Evolutionary conservation across 2,113 vertebrate genomes (phyloP), one percentile per base, ranked within the genome.

Genomic region (Coregonus clupeaformis): DNA sequence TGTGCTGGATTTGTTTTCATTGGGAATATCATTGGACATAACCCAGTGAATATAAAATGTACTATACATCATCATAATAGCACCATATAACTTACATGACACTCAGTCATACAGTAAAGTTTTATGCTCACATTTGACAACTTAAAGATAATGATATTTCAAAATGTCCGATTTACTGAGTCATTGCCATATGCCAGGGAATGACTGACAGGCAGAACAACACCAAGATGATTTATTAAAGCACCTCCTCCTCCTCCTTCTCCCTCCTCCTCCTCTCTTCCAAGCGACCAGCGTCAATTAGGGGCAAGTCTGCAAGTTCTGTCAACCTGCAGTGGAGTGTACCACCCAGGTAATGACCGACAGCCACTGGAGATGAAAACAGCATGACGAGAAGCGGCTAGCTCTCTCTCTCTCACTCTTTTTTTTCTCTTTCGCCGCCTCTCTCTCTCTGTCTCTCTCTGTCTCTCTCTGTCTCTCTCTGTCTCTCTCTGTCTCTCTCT

Each of bases 241-340:
- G n/a, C n/a, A n/a, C n/a, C n/a, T 71, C 74, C 69, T 32, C 64
- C 16, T 32, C 64, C n/a, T n/a, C n/a, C n/a, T n/a, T n/a, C n/a
- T n/a, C n/a, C n/a, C n/a, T n/a, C n/a, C n/a, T n/a, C n/a, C 45
- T 14, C 29, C 47, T 62, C 66, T 66, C 79, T 78, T 87, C 78
- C 71, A 30, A 82, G 78, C 82, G 69, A 80, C 73, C 45, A 71
- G 79, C 66, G 80, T 89, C 88, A 87, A 85, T 88, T 89, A 91
- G 85, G 82, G 71, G 65, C 36, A 42, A 7, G 36, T 2, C 36
- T 42, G 36, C 36, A 6, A 12, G 30, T 75, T 71, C 79, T 79
- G 80, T 77, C 86, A 82, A 86, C 82, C 86, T 83, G 77, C 82
- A 29, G 76, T 78, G 36, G 68, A 81, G 85, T 3, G 76, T n/a